Evolutionary conservation across 2,888 invertebrate species (phyloP).

Genomic region (Strigamia transsilvanica): DNA sequence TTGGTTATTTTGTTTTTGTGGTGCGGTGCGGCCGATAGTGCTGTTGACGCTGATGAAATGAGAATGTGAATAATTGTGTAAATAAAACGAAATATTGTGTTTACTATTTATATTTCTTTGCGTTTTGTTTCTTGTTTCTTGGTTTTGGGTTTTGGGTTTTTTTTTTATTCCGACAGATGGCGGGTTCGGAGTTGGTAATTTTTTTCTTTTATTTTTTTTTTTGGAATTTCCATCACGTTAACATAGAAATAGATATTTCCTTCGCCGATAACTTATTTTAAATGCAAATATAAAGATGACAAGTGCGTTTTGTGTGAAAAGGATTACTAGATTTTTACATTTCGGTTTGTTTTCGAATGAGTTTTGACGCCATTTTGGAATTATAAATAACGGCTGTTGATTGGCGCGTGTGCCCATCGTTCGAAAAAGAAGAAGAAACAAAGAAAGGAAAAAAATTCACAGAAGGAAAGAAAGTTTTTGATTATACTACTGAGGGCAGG

Average conservation of each 20-base stretch:
- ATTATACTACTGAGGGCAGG: neutral
- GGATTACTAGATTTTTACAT: neutral
- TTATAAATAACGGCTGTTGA: neutral
- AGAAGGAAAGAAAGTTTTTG: neutral
- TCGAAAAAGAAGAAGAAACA: neutral
- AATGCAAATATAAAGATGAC: constrained; percentile 9
- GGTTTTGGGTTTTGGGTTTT: too few species aligned
- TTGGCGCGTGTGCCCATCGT: neutral
- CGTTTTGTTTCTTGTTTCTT: neutral
- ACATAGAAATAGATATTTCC: constrained; percentile 21
- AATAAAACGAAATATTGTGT: constrained; percentile 29
- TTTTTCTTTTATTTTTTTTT: too few species aligned
- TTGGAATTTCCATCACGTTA: constrained; percentile 17
- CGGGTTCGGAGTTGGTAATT: too few species aligned
- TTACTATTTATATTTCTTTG: constrained; percentile 3
- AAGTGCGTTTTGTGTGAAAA: neutral
- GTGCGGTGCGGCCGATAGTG: neutral
- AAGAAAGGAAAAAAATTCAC: neutral
- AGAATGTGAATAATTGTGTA: constrained; percentile 32
- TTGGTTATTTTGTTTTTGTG: neutral
- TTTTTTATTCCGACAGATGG: neutral
- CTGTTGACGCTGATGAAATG: constrained; percentile 11
- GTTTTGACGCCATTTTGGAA: too few species aligned
- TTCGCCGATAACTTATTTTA: constrained; percentile 6
- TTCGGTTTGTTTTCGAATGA: too few species aligned